Evolutionary conservation across 2,888 invertebrate genomes (phyloP), one percentile per base, ranked within the genome.

Genomic region (Torymus texanus): DNA sequence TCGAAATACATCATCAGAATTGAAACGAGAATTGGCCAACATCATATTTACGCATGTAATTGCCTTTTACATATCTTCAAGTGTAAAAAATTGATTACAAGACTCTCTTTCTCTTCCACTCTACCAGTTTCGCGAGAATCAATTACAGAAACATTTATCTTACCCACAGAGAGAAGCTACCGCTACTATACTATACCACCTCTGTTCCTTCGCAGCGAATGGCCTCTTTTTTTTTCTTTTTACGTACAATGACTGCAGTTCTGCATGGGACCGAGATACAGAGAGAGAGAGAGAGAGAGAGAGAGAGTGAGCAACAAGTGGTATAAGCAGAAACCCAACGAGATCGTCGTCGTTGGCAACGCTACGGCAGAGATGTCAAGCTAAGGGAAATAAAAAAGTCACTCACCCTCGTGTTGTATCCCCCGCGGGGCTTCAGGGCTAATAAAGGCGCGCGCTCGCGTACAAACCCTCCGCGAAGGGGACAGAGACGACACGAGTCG

Each of bases 331-430:
- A 81, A 81, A 53, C 53, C 56, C 18, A 29, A 16, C 24, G 66
- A 63, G 65, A 73, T 59, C 58, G 24, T 65, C 71, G 53, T n/a
- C 75, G 75, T 21, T 2, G 21, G n/a, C 75, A 72, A 79, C 74
- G 71, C n/a, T n/a, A 51, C 62, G 82, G 82, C 81, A 82, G 85
- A 41, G 41, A 88, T 87, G 88, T 88, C 87, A 89, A 90, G 88
- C 86, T 85, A 87, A 84, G 87, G 87, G 88, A 89, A 89, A 89
- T 88, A 89, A 88, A 90, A 90, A 90, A 89, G 87, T 87, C 88
- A 87, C 86, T 89, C 21, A 21, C 89, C 87, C 82, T 41, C 41
- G 41, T 41, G 41, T 41, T 41, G 71, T 63, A 82, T 83, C 85
- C 82, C 84, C 80, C 83, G 82, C 81, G 79, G 84, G 85, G 86